phyloP scores from a whole-genome alignment of 1,140 invertebrate species.

The Drosophila auraria region DNA sequence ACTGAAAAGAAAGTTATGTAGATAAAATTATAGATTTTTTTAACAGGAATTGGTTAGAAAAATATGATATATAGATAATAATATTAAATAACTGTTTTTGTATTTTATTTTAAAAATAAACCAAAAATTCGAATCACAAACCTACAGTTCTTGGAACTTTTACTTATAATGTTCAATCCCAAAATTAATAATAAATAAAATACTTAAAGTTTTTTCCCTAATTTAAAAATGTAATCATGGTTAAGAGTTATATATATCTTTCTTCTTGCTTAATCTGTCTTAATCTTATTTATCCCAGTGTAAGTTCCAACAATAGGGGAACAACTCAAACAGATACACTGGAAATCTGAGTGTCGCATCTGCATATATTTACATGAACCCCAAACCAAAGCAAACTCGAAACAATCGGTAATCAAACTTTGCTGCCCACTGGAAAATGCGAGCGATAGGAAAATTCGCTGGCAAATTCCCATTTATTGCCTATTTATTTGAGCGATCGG shows the following conservation, averaged over 20 bases:
- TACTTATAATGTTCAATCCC: too few species aligned
- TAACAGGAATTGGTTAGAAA: too few species aligned
- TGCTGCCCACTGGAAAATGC: constrained; percentile 33
- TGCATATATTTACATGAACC: constrained; percentile 67
- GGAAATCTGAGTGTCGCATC: constrained; percentile 16
- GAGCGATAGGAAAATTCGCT: constrained; percentile 26
- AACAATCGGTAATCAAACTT: constrained; percentile 45
- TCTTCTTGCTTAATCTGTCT: too few species aligned
- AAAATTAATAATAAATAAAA: too few species aligned
- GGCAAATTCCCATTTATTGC: constrained; percentile 70
- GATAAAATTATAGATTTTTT: not conserved
- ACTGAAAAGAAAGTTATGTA: not conserved
- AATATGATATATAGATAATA: not conserved
- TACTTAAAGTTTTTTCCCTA: too few species aligned
- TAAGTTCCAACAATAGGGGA: not conserved
- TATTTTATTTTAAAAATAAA: not conserved
- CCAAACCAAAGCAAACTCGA: constrained; percentile 26
- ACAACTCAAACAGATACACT: constrained; percentile 30
- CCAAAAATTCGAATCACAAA: too few species aligned
- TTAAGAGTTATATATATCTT: too few species aligned
- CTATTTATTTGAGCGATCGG: constrained; percentile 71
- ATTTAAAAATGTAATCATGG: too few species aligned
- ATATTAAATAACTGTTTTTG: too few species aligned
- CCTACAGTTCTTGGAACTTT: too few species aligned
- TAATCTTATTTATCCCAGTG: too few species aligned